Percentiles rank a stretch among this genome's conserved stretches.
These are phyloP conservation scores for Jacana jacana DNA, from an alignment of 2,113 vertebrate species.

Conservation along the genomic window DNA sequence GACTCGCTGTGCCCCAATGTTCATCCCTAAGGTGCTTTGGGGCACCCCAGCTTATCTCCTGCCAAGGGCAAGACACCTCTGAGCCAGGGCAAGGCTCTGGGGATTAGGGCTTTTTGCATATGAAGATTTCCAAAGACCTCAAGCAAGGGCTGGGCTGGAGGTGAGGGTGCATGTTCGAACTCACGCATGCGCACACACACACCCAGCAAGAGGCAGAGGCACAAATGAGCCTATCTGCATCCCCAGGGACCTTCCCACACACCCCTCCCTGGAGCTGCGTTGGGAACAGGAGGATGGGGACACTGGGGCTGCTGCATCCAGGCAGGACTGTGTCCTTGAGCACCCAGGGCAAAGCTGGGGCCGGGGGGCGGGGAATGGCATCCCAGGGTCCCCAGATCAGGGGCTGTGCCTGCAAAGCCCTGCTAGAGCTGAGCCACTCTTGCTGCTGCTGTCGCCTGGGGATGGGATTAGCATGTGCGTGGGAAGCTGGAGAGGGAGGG, in stretches of 20 bases:
- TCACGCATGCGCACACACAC: neutral
- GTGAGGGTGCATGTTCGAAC: neutral
- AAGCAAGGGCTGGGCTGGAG: neutral
- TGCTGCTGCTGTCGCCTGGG: neutral
- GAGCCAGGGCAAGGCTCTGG: neutral
- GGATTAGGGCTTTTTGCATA: neutral
- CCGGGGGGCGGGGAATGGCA: no score
- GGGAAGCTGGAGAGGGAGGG: neutral
- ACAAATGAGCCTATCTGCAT: neutral
- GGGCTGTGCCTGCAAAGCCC: neutral
- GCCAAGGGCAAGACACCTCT: neutral
- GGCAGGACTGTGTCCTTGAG: neutral
- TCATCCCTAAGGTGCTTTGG: neutral
- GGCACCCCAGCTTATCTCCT: neutral
- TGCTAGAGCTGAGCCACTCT: neutral
- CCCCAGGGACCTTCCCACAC: neutral
- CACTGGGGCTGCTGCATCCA: neutral
- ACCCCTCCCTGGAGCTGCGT: neutral
- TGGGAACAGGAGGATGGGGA: rapidly evolving
- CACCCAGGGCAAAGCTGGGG: no score
- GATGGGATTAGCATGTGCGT: neutral
- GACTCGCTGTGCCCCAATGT: rapidly evolving
- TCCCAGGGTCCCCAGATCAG: neutral
- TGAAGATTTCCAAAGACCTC: neutral
- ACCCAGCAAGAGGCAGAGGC: neutral